These are phyloP conservation scores for Hypercompe scribonia DNA, from an alignment of 2,888 invertebrate species.

Conservation along the genomic window DNA sequence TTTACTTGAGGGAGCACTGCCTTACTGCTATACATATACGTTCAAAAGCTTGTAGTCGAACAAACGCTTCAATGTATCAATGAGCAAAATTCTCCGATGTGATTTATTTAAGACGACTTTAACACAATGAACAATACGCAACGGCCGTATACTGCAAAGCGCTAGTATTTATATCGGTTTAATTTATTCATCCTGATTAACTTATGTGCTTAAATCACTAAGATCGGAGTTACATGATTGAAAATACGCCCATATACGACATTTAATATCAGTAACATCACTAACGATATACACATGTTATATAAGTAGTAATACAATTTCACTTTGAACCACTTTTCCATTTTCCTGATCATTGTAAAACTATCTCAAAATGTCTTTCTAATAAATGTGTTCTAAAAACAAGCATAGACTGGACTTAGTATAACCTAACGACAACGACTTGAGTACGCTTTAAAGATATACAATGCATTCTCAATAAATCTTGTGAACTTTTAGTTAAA, in stretches of 20 bases:
- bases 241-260: neutral
- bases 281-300: too few relatives aligned
- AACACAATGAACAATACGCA: conserved; percentile 18
- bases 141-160: conserved; percentile 3
- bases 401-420: neutral
- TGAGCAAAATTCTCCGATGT: conserved; percentile 6
- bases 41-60: neutral
- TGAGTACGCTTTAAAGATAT: conserved; percentile 1
- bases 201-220: neutral
- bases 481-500: conserved; percentile 5
- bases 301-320: too few relatives aligned
- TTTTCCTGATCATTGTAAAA: neutral
- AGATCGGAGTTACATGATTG: neutral
- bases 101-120: conserved; percentile 22
- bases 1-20: neutral
- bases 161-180: conserved; percentile 11
- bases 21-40: neutral
- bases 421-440: neutral
- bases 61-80: conserved; percentile 7
- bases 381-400: neutral
- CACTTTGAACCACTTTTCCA: too few relatives aligned
- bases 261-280: too few relatives aligned
- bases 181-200: conserved; percentile 6
- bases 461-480: conserved; percentile 17
- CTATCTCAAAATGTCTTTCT: neutral